Base-by-base conservation (phyloP, 2,113 vertebrate species). In the Forbesichthys agassizii region DNA sequence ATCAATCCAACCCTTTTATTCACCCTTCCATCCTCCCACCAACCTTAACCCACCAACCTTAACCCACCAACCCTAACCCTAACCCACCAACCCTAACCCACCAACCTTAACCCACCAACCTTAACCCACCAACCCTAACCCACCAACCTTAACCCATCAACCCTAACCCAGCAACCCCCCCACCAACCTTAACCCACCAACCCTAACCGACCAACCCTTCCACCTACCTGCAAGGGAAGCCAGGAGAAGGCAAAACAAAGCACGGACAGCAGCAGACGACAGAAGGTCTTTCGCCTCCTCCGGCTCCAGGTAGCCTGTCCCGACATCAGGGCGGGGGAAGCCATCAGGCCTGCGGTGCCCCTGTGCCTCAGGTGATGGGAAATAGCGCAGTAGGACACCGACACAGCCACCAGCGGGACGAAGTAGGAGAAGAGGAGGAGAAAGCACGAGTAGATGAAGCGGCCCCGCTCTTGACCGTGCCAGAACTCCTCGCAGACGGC, bases 401-500 rank as follows among this genome's bases (percentile, higher is more conserved):
- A 94, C 2, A 96, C 92, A 0, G 94, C 93, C 56, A 91, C 77
- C 46, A 96, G 89, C 0, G 95, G 95, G 4, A 96, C 93, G 74
- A 95, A 86, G 82, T 95, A 96, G 68, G 94, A 95, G 69, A 96
- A 83, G 64, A 95, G 84, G 54, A 96, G 88, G 68, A 94, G 90
- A 67, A 93, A 77, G 60, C 94, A 95, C 0, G 95, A 96, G 85
- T 96, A 96, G 47, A 95, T 75, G 27, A 95, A 83, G 11, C 93
- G 80, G 36, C 86, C 80, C 3, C 33, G 84, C 84, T 96, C 92
- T 62, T 93, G 74, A 0, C 90, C 90, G 9, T 85, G 86, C 95
- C 95, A 96, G 69, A 95, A 93, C 86, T 96, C 95, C 74, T 96
- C 95, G 0, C 95, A 96, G 71, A 96, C 89, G 13, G 92, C 86